phyloP scores from a whole-genome alignment of 2,888 invertebrate genomes.

The Thera britannica region DNA sequence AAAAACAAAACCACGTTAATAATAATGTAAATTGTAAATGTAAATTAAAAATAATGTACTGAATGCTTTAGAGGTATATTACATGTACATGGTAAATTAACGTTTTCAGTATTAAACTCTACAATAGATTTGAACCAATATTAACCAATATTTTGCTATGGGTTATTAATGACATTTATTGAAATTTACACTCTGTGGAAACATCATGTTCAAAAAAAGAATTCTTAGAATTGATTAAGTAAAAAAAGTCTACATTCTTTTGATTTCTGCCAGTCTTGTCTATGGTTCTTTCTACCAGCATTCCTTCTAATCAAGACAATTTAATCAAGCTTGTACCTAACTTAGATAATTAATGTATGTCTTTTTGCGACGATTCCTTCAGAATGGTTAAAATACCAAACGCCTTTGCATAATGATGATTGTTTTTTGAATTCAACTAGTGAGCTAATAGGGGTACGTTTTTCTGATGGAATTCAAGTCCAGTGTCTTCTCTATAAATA shows the following conservation, averaged over 20 bases:
- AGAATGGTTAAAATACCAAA: slow-evolving; percentile 7
- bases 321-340: slow-evolving; percentile 2
- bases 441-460: not conserved
- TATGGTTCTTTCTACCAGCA: slow-evolving; percentile 3
- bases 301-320: slow-evolving; percentile 7
- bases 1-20: slow-evolving; percentile 41
- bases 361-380: not conserved
- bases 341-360: not conserved
- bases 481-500: too few species aligned
- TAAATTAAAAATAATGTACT: too few species aligned
- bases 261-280: not conserved
- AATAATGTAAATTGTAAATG: not conserved
- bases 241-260: not conserved
- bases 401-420: not conserved
- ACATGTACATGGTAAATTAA: too few species aligned
- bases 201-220: not conserved
- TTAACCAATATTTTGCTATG: too few species aligned
- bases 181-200: not conserved
- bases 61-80: too few species aligned
- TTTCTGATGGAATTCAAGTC: too few species aligned
- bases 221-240: not conserved
- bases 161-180: too few species aligned
- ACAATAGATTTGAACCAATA: not conserved
- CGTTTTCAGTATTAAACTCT: too few species aligned
- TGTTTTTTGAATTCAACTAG: not conserved